Conservation (phyloP, 35 echinoderm and acorn worm genomes). For the Ptychodera flava region DNA sequence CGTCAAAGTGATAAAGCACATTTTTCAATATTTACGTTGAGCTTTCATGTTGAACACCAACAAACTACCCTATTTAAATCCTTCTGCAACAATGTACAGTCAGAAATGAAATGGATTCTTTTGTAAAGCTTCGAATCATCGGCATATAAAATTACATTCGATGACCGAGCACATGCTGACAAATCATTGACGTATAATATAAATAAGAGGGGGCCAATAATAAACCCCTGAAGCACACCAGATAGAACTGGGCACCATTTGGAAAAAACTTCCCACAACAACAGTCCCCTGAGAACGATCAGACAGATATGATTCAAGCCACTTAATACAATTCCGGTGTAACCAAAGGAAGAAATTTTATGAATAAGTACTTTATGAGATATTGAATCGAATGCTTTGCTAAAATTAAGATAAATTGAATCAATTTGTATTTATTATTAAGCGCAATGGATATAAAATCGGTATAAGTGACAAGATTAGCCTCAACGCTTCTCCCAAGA, state of each 20-base stretch:
- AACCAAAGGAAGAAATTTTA: background rate
- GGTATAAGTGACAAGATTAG: background rate
- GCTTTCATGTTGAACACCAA: no score
- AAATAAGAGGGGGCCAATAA: background rate
- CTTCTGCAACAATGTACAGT: no score
- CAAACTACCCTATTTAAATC: no score
- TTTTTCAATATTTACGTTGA: no score
- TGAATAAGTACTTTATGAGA: background rate
- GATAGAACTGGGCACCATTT: background rate
- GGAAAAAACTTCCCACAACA: background rate
- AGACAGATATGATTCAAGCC: background rate
- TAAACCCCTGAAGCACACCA: background rate
- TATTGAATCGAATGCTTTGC: background rate
- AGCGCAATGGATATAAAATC: background rate
- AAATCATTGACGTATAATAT: background rate
- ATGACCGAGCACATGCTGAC: background rate
- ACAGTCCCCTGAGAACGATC: background rate
- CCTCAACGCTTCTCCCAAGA: background rate
- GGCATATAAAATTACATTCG: no score
- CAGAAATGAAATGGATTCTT: no score
- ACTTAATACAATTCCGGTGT: background rate
- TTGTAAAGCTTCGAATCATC: no score
- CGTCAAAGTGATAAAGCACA: no score
- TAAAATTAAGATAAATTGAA: background rate
- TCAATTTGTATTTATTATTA: background rate